These are phyloP conservation scores for Coenonympha glycerion DNA, from an alignment of 2,888 invertebrate species.

Conservation along the genomic window DNA sequence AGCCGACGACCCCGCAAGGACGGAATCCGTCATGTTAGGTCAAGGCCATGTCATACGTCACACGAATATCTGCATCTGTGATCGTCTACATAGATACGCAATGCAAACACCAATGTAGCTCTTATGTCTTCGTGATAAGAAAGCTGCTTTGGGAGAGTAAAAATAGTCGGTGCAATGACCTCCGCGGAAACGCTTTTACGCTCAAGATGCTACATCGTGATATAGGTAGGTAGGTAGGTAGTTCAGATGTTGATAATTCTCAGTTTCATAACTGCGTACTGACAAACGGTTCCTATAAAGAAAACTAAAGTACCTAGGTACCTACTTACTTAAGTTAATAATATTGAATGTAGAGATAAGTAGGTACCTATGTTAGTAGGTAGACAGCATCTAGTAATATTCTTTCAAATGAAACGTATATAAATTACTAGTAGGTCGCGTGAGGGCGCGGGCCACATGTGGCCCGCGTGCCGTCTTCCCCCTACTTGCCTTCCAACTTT, in stretches of 20 bases:
- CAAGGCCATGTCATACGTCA: conserved; percentile 69
- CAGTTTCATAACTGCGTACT: no score
- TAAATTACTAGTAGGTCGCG: no score
- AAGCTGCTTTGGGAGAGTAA: conserved; percentile 32
- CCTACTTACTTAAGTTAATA: neutral
- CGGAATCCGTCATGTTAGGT: conserved; percentile 69
- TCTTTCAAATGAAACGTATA: conserved; percentile 8
- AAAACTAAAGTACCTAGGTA: neutral
- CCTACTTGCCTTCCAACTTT: no score
- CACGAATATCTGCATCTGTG: conserved; percentile 66
- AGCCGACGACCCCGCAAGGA: conserved; percentile 68
- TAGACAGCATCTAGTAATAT: neutral
- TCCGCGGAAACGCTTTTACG: conserved; percentile 40
- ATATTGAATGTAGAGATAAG: no score
- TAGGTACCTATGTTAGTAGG: neutral
- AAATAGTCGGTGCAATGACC: conserved; percentile 66
- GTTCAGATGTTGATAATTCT: conserved; percentile 40
- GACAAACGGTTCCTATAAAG: no score
- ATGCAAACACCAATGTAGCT: conserved; percentile 41
- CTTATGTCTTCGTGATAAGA: conserved; percentile 49
- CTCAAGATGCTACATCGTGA: conserved; percentile 54
- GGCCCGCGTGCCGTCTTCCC: no score
- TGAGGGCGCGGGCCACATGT: no score
- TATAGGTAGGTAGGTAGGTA: conserved; percentile 30
- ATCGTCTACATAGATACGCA: conserved; percentile 68